Evolutionary conservation across 2,113 vertebrate species (phyloP).

Genomic region (Prionailurus bengalensis): DNA sequence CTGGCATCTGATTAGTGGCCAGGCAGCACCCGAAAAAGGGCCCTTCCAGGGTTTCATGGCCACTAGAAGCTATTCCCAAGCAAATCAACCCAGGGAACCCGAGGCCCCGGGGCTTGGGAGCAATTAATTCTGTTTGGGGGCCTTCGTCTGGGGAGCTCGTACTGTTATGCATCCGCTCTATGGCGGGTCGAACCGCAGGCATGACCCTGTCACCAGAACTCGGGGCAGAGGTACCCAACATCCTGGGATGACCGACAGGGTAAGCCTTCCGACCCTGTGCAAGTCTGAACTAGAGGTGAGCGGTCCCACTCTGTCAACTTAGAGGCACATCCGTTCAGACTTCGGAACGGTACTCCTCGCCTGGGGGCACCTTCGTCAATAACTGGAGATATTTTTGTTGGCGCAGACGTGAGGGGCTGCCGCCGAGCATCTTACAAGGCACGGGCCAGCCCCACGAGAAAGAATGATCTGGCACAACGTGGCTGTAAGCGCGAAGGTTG

Average conservation of each 20-base stretch:
- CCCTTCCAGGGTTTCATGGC: background rate
- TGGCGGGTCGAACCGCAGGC: background rate
- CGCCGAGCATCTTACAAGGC: background rate
- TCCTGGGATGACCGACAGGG: background rate
- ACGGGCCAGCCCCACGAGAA: background rate
- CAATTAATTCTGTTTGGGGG: background rate
- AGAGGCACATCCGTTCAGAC: background rate
- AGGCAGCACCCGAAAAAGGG: conserved; percentile 2
- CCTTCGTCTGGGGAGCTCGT: background rate
- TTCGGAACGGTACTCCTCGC: background rate
- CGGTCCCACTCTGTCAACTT: background rate
- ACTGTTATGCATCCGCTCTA: background rate
- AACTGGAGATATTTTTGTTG: background rate
- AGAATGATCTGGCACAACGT: background rate
- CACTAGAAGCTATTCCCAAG: background rate
- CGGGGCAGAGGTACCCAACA: background rate
- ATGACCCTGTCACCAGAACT: background rate
- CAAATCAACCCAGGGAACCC: conserved; percentile 9
- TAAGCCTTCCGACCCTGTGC: background rate
- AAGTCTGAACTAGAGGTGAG: background rate
- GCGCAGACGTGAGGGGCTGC: background rate
- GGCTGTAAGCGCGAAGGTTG: background rate
- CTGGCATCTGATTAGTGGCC: background rate
- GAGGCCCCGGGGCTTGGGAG: background rate
- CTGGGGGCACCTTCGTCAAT: background rate